Percentiles rank a stretch among this genome's conserved stretches.
Conservation (phyloP, 2,888 invertebrate species). For the Molorchus minor region DNA sequence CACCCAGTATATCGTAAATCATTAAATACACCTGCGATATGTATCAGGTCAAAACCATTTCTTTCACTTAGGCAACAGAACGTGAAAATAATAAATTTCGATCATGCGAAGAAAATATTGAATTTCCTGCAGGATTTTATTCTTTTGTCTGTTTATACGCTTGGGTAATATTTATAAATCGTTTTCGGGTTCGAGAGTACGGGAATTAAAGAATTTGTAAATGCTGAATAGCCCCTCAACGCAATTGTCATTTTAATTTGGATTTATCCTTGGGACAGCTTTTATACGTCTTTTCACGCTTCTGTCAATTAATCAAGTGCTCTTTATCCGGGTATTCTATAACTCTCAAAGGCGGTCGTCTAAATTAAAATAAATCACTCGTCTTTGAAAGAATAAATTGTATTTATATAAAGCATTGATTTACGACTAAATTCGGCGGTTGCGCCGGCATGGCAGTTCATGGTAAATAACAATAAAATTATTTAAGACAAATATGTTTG, state of each 20-base stretch:
- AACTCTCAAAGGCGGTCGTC: not conserved
- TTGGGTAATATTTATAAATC: not conserved
- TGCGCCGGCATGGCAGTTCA: too few species aligned
- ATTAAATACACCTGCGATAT: too few species aligned
- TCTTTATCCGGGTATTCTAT: not conserved
- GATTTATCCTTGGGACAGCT: not conserved
- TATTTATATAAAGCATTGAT: too few species aligned
- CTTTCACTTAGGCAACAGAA: too few species aligned
- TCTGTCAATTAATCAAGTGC: not conserved
- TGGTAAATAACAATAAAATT: too few species aligned
- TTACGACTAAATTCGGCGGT: too few species aligned
- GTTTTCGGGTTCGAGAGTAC: not conserved
- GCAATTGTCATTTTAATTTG: conserved; percentile 9
- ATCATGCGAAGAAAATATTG: too few species aligned
- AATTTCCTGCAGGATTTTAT: not conserved
- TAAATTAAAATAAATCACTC: conserved; percentile 7
- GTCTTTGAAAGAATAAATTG: not conserved
- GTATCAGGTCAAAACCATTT: too few species aligned
- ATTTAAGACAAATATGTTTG: too few species aligned
- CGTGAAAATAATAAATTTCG: too few species aligned
- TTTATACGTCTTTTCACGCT: conserved; percentile 4
- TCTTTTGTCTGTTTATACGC: not conserved
- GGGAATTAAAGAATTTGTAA: not conserved
- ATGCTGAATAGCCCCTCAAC: not conserved
- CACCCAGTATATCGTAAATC: too few species aligned